phyloP scores from a whole-genome alignment of 2,888 invertebrate genomes.

The Malthinus flaveolus region DNA sequence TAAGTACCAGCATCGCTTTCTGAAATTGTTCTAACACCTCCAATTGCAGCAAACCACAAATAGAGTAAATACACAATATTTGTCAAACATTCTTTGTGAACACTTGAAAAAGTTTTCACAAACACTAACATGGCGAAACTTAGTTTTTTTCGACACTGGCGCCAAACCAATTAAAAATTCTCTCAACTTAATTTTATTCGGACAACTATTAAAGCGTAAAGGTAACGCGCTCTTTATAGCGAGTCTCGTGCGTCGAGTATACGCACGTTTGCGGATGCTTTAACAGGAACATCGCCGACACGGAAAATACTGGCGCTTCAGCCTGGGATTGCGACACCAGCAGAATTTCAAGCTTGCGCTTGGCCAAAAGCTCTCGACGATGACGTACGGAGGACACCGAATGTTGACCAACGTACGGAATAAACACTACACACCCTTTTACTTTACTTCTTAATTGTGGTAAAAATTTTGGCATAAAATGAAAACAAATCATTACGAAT shows the following conservation, averaged over 20 bases:
- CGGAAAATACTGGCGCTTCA: conserved; percentile 27
- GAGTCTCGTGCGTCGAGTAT: conserved; percentile 13
- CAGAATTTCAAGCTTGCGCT: conserved; percentile 27
- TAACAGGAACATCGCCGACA: conserved; percentile 24
- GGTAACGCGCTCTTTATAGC: conserved; percentile 3
- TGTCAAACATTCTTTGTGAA: conserved; percentile 16
- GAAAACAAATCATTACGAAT: no score
- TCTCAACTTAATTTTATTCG: background rate
- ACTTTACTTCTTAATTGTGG: conserved; percentile 20
- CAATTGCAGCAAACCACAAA: conserved; percentile 21
- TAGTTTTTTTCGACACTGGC: background rate
- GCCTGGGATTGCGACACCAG: conserved; percentile 31
- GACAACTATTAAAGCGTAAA: background rate
- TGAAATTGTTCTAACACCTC: conserved; percentile 13
- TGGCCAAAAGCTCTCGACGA: conserved; percentile 29
- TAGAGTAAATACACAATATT: conserved; percentile 18
- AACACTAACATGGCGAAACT: conserved; percentile 13
- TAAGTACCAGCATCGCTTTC: conserved; percentile 22
- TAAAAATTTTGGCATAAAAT: conserved; percentile 9
- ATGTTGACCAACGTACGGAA: conserved; percentile 24
- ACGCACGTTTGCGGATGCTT: conserved; percentile 15
- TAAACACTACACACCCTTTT: conserved; percentile 25
- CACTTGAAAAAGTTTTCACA: conserved; percentile 25
- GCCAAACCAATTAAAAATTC: background rate
- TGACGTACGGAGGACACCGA: conserved; percentile 26